phyloP scores from a whole-genome alignment of 2,113 vertebrate genomes.

The Leptodactylus fuscus region DNA sequence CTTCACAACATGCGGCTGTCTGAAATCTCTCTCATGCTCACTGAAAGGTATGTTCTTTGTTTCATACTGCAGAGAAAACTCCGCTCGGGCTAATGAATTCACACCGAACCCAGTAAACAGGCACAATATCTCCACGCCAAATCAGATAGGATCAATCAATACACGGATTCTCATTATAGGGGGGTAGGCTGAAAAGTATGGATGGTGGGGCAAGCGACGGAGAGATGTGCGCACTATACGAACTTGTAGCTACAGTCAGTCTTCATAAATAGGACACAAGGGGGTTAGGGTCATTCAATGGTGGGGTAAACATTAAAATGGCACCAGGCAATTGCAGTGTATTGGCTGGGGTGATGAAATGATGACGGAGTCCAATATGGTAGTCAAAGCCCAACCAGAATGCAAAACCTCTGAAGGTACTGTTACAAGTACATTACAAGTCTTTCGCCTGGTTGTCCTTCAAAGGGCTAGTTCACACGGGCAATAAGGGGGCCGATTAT shows the following conservation, averaged over 20 bases:
- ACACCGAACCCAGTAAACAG: background rate
- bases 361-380: too few species aligned
- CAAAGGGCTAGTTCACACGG: too few species aligned
- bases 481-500: too few species aligned
- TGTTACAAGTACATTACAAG: too few species aligned
- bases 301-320: too few species aligned
- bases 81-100: slow-evolving; percentile 24
- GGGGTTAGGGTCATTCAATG: too few species aligned
- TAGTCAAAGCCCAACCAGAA: too few species aligned
- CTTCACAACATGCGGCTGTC: slow-evolving; percentile 51
- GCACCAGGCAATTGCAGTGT: too few species aligned
- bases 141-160: slow-evolving; percentile 4
- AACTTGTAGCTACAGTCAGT: too few species aligned
- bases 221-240: background rate
- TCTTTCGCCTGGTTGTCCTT: too few species aligned
- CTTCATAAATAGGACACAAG: background rate
- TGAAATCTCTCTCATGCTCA: slow-evolving; percentile 19
- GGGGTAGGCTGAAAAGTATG: background rate
- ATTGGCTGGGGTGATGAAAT: too few species aligned
- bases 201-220: background rate
- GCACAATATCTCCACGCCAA: slow-evolving; percentile 11
- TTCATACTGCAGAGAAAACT: slow-evolving; percentile 26
- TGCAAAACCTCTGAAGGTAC: too few species aligned
- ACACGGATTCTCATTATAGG: background rate
- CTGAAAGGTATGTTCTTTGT: slow-evolving; percentile 41